Base-by-base conservation (phyloP, 2,797 vertebrate genomes). In the Lepilemur septentrionalis region DNA sequence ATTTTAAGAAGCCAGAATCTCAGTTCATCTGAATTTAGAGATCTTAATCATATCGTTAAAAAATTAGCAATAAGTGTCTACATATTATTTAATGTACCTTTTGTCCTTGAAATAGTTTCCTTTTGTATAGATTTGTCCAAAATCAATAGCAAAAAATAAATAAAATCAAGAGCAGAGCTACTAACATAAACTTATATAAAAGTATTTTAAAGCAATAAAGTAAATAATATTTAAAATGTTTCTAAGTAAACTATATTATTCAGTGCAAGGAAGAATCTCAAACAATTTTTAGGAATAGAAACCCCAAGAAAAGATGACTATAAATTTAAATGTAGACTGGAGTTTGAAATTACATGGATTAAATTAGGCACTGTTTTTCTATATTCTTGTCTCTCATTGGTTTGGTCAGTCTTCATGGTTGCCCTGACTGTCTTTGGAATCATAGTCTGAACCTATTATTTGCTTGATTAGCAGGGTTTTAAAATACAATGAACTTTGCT, bases 101-200 rank as follows among this genome's bases (percentile, higher is more conserved):
- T 94, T 95, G 59, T 61, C 57, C 35, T 90, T 87, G 67, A 95
- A 92, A 76, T 89, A 65, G 61, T 92, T 95, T 84, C 69, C 67
- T 61, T 93, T 57, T 7, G 6, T 90, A 50, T 50, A 55, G 69
- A 6, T 93, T 91, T 88, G 18, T 65, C 38, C 92, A 75, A 96
- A 95, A 50, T 57, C 32, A 80, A 32, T 52, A 57, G 22, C 7
- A 46, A 81, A 63, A 8, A 55, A 35, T 52, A 55, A 78, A 35
- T 91, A 75, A 95, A 95, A 52, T 48, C n/a, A 83, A 41, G 65
- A 50, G 35, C 7, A 50, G 63, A 52, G 4, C 70, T 14, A 61
- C 18, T 35, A 72, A 43, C 52, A 76, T 14, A 72, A 75, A 41
- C 11, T n/a, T 80, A 84, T 23, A 69, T 80, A 91, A 52, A 92